phyloP scores from a whole-genome alignment of 2,888 invertebrate genomes.

The Brachyptera putata region DNA sequence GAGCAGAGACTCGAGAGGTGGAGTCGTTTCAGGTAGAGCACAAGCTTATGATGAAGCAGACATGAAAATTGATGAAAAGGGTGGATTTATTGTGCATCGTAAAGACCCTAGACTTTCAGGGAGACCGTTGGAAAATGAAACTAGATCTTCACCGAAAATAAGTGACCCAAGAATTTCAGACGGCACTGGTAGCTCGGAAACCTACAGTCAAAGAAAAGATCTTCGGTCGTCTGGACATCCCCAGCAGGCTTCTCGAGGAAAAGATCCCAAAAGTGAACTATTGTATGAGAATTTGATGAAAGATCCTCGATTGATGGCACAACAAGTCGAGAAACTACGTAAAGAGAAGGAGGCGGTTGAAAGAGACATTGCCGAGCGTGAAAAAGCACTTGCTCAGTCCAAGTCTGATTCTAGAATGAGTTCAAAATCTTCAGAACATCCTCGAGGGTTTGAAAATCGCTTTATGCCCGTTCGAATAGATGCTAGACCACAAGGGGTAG shows the following conservation, averaged over 20 bases:
- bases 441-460: constrained; percentile 5
- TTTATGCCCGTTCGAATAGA: constrained; percentile 5
- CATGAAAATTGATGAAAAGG: neutral
- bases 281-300: constrained; percentile 1
- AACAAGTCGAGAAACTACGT: constrained; percentile 7
- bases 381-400: neutral
- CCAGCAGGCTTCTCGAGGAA: neutral
- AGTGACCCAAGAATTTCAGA: constrained; percentile 15
- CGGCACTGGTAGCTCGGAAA: no score
- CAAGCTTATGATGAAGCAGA: constrained; percentile 10
- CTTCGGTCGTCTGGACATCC: neutral
- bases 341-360: neutral
- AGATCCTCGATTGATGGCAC: constrained; percentile 19
- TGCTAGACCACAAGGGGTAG: neutral
- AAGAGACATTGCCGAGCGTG: neutral
- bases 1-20: constrained; percentile 6
- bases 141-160: neutral
- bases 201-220: no score
- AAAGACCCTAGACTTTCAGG: constrained; percentile 13
- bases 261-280: neutral
- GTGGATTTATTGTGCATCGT: constrained; percentile 1
- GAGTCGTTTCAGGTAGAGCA: neutral
- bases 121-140: constrained; percentile 5
- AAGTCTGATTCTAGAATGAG: neutral
- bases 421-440: neutral